Evolutionary conservation across 2,797 vertebrate species (phyloP).

Genomic region (Centroberyx gerrardi): DNA sequence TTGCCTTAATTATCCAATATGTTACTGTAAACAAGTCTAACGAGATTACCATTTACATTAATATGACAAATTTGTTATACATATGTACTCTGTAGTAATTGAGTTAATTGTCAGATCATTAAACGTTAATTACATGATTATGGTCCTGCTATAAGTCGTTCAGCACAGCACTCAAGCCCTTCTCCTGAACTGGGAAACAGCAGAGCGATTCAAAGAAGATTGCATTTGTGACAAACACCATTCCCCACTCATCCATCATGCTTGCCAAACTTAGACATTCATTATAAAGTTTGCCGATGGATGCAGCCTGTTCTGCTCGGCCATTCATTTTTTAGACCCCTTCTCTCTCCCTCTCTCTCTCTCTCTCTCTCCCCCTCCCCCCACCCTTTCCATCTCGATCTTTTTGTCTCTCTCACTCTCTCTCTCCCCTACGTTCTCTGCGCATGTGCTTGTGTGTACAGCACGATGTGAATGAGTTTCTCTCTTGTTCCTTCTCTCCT

Average conservation of each 20-base stretch:
- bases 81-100: slow-evolving; percentile 54
- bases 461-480: slow-evolving; percentile 65
- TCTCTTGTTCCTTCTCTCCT: slow-evolving; percentile 38
- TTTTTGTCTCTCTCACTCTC: slow-evolving; percentile 55
- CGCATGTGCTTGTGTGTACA: slow-evolving; percentile 31
- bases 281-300: slow-evolving; percentile 87
- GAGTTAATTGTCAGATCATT: slow-evolving; percentile 79
- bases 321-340: slow-evolving; percentile 79
- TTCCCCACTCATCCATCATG: slow-evolving; percentile 86
- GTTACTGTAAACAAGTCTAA: slow-evolving; percentile 77
- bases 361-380: slow-evolving; percentile 31
- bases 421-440: slow-evolving; percentile 27
- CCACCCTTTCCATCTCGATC: slow-evolving; percentile 52
- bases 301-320: slow-evolving; percentile 76
- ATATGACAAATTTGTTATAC: slow-evolving; percentile 67
- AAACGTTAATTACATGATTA: slow-evolving; percentile 80
- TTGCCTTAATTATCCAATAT: slow-evolving; percentile 66
- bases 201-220: slow-evolving; percentile 80
- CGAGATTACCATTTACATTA: slow-evolving; percentile 74
- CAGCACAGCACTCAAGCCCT: slow-evolving; percentile 52
- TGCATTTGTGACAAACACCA: slow-evolving; percentile 86
- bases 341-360: slow-evolving; percentile 28
- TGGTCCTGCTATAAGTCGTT: slow-evolving; percentile 59
- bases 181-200: slow-evolving; percentile 69
- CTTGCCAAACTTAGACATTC: slow-evolving; percentile 85